phyloP scores from a whole-genome alignment of 2,797 vertebrate species.

The Amphiprion clarkii region DNA sequence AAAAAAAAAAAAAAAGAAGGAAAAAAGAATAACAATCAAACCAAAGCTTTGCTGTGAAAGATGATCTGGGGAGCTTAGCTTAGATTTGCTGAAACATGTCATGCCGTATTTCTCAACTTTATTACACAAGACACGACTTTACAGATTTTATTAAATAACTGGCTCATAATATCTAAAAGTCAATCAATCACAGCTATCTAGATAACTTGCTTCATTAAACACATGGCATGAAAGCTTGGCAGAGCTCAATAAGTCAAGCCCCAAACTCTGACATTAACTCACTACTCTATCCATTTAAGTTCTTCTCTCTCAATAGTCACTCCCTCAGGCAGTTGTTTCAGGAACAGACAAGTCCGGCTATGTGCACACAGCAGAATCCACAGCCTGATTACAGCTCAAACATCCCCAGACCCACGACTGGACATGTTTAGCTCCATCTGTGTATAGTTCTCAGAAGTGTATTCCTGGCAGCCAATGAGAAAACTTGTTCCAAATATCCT shows the following conservation, averaged over 20 bases:
- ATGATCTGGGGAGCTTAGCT: too few species aligned
- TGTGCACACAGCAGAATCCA: slow-evolving; percentile 38
- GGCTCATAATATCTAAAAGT: slow-evolving; percentile 10
- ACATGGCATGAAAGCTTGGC: slow-evolving; percentile 46
- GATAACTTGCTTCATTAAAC: slow-evolving; percentile 52
- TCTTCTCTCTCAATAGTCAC: slow-evolving; percentile 2
- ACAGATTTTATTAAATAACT: slow-evolving; percentile 19
- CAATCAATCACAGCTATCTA: slow-evolving; percentile 37
- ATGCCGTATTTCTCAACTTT: background rate
- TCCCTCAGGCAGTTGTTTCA: slow-evolving; percentile 62
- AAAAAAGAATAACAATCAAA: too few species aligned
- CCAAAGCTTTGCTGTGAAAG: too few species aligned
- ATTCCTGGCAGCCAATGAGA: slow-evolving; percentile 43
- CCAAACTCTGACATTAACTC: slow-evolving; percentile 36
- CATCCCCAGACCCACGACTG: slow-evolving; percentile 49
- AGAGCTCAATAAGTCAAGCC: slow-evolving; percentile 9
- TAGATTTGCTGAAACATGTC: slow-evolving; percentile 32
- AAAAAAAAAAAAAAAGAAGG: too few species aligned
- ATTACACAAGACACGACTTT: slow-evolving; percentile 29
- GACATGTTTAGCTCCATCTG: slow-evolving; percentile 52
- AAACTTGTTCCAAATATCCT: background rate
- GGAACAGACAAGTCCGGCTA: slow-evolving; percentile 72
- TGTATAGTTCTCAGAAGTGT: slow-evolving; percentile 17
- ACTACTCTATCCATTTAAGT: slow-evolving; percentile 24
- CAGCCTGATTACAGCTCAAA: slow-evolving; percentile 59